Base-by-base conservation (phyloP, 53 echinoderm and acorn worm genomes). In the Actinopyga echinites region DNA sequence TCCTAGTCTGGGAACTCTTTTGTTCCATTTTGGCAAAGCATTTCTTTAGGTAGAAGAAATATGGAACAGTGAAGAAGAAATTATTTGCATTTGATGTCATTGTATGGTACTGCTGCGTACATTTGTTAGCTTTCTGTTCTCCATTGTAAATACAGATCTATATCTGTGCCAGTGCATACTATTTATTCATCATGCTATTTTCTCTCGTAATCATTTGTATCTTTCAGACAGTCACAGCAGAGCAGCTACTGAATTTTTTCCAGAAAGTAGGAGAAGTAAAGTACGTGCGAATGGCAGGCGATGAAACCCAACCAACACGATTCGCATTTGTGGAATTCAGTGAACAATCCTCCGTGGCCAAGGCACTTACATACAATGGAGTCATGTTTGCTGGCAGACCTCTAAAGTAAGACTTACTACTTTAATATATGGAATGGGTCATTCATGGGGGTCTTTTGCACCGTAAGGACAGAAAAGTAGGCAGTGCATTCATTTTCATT, bases 321-420 rank as follows among this genome's bases (percentile, higher is more conserved):
- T 97, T 97, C 80, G 99, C 99, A 17, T 97, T 97, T 79, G 99
- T 97, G 13, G 99, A 97, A 83, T 97, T 97, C 87, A 97, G 90
- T 32, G 99, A 97, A 24, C 94, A 90, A 37, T 69, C 49, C n/a
- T 94, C 99, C 0, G 99, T 97, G 12, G 90, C 91, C 34, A 93
- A 92, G 60, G 99, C 92, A 1, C 75, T 97, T 34, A 91, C 94
- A 31, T 95, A 97, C 82, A 97, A 97, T 78, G 94, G 99, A 23
- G 99, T 97, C 82, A 94, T 97, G 94, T 94, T 94, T 83, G 94
- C 94, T 56, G 99, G 99, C 54, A 88, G 99, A 63, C 99, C 99
- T 23, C 87, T 97, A 12, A 97, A 97, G 99, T 97, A 84, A 92
- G 99, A 68, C 20, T 40, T 1, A 55, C 19, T 24, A 15, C 13